A percentile compares a stretch with the other conserved stretches of the same genome.
Conservation (phyloP, 2,113 vertebrate genomes). For the Periophthalmus modestus region DNA sequence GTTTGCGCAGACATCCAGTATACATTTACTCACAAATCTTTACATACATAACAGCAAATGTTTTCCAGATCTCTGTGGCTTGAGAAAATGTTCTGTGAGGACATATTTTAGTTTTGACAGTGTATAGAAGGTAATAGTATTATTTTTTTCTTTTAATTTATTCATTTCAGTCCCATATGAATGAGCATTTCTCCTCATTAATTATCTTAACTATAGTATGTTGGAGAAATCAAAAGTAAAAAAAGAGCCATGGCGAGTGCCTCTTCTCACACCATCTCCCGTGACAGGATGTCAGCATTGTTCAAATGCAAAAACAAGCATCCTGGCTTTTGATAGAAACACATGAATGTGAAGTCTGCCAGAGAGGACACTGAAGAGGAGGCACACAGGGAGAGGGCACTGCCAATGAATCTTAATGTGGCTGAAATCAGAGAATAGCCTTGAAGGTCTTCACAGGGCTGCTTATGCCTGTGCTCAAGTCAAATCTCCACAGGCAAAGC, state of each 20-base stretch:
- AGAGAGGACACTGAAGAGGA: slow-evolving; percentile 66
- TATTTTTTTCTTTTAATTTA: neutral
- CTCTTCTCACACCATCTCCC: slow-evolving; percentile 46
- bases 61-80: slow-evolving; percentile 42
- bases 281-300: slow-evolving; percentile 69
- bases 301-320: slow-evolving; percentile 62
- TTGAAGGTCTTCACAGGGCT: slow-evolving; percentile 57
- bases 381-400: slow-evolving; percentile 59
- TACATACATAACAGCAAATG: slow-evolving; percentile 36
- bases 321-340: slow-evolving; percentile 62
- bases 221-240: slow-evolving; percentile 25
- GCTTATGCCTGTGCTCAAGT: slow-evolving; percentile 71
- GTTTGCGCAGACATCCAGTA: slow-evolving; percentile 30
- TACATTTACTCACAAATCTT: slow-evolving; percentile 36
- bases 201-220: neutral
- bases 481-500: slow-evolving; percentile 63
- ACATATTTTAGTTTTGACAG: neutral
- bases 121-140: neutral
- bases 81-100: neutral
- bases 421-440: slow-evolving; percentile 69
- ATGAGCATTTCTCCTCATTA: neutral
- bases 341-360: slow-evolving; percentile 56
- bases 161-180: neutral
- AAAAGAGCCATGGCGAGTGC: slow-evolving; percentile 35
- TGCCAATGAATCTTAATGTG: slow-evolving; percentile 69